Conservation (phyloP, 30 jellyfish, hydroid and myxozoan genomes). For the Hydra vulgaris region DNA sequence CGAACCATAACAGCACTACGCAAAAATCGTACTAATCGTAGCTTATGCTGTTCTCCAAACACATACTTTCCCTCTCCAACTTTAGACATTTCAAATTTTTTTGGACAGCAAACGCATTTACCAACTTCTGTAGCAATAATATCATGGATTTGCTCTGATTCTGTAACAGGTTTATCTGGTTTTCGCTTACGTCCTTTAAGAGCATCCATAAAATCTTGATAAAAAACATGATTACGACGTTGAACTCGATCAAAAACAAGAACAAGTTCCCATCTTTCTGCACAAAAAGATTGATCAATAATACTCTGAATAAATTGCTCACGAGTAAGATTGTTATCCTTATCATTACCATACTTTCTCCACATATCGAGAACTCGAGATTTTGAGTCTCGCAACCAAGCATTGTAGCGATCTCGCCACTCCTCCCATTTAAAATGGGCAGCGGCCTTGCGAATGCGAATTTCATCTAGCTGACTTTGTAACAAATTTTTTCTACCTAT, state of each 20-base stretch:
- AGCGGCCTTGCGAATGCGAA: slow-evolving; percentile 83
- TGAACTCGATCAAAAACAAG: slow-evolving; percentile 60
- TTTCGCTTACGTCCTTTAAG: slow-evolving; percentile 58
- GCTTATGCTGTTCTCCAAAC: slow-evolving; percentile 83
- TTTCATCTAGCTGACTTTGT: slow-evolving; percentile 65
- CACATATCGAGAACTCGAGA: slow-evolving; percentile 83
- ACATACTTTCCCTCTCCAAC: slow-evolving; percentile 75
- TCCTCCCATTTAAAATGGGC: slow-evolving; percentile 93
- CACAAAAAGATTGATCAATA: slow-evolving; percentile 49
- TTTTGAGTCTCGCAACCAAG: slow-evolving; percentile 81
- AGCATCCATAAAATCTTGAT: slow-evolving; percentile 77
- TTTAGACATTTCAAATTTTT: slow-evolving; percentile 47
- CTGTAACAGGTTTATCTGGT: slow-evolving; percentile 68
- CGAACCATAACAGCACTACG: slow-evolving; percentile 90
- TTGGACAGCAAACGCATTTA: slow-evolving; percentile 53
- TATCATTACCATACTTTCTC: slow-evolving; percentile 68
- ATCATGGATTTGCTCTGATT: slow-evolving; percentile 62
- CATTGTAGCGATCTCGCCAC: slow-evolving; percentile 73
- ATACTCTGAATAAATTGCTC: slow-evolving; percentile 75
- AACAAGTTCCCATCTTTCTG: slow-evolving; percentile 94
- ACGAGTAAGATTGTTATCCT: slow-evolving; percentile 60
- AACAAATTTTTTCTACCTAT: slow-evolving; percentile 59
- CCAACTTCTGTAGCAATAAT: slow-evolving; percentile 57
- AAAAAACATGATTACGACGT: slow-evolving; percentile 39
- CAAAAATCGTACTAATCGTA: slow-evolving; percentile 77